Conservation (phyloP, 2,113 vertebrate genomes). For the Triplophysa rosa region DNA sequence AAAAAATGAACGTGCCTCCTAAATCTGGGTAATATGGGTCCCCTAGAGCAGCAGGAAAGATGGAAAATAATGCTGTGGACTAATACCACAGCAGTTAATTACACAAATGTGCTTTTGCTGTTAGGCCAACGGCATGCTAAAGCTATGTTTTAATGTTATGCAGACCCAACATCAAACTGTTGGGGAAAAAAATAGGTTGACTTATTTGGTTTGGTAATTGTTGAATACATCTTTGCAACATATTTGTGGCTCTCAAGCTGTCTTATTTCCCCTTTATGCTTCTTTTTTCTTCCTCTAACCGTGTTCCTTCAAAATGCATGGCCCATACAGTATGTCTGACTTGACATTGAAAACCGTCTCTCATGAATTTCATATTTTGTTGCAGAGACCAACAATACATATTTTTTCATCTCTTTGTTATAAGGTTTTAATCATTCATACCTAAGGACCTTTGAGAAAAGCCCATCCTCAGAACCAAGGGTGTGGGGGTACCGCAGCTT, state of each 20-base stretch:
- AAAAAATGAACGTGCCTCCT: constrained; percentile 36
- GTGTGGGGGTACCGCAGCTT: constrained; percentile 36
- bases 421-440: constrained; percentile 34
- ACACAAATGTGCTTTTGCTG: constrained; percentile 50
- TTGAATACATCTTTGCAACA: constrained; percentile 45
- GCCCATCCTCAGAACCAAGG: constrained; percentile 27
- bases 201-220: constrained; percentile 55
- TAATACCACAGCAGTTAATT: constrained; percentile 55
- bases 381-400: not conserved
- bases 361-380: constrained; percentile 35
- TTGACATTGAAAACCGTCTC: constrained; percentile 37
- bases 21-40: constrained; percentile 35
- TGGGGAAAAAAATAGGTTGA: constrained; percentile 8
- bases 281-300: not conserved
- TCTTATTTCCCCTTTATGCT: not conserved
- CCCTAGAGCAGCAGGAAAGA: constrained; percentile 38
- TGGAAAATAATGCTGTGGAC: constrained; percentile 50
- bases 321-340: not conserved
- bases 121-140: constrained; percentile 39
- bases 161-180: constrained; percentile 27
- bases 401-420: constrained; percentile 19
- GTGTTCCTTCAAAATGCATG: not conserved
- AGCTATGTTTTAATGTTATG: constrained; percentile 42
- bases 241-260: constrained; percentile 38
- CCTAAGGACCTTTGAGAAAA: constrained; percentile 16